Evolutionary conservation across 2,888 invertebrate species (phyloP).

Genomic region (Melolontha melolontha): DNA sequence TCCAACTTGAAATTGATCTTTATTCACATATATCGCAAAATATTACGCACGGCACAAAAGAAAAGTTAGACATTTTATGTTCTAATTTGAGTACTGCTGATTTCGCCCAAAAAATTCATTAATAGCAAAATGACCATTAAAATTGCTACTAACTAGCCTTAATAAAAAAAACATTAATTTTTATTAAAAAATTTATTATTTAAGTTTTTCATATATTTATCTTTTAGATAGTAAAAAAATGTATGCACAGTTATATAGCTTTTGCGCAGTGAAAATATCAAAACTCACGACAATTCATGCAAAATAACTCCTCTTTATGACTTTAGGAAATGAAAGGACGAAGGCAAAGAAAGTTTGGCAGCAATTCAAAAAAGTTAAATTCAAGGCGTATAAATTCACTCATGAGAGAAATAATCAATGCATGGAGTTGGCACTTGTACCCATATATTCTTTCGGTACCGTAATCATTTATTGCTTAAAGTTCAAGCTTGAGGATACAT

Average conservation of each 20-base stretch:
- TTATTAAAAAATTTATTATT: too few relatives aligned
- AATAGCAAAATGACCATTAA: too few relatives aligned
- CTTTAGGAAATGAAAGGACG: slow-evolving; percentile 8
- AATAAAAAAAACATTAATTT: too few relatives aligned
- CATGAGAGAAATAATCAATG: slow-evolving; percentile 36
- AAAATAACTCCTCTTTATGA: slow-evolving; percentile 31
- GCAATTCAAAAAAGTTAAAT: slow-evolving; percentile 30
- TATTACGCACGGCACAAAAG: too few relatives aligned
- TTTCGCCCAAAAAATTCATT: too few relatives aligned
- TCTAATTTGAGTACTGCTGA: too few relatives aligned
- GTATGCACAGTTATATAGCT: slow-evolving; percentile 8
- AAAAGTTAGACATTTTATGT: too few relatives aligned
- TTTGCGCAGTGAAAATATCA: not conserved
- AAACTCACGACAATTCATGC: not conserved
- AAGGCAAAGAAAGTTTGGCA: slow-evolving; percentile 29
- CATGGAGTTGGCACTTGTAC: slow-evolving; percentile 5
- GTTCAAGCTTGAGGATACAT: slow-evolving; percentile 12
- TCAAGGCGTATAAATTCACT: slow-evolving; percentile 25
- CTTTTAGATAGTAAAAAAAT: slow-evolving; percentile 4
- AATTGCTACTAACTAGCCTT: too few relatives aligned
- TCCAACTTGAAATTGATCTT: too few relatives aligned
- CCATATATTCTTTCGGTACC: slow-evolving; percentile 4
- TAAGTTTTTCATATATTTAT: not conserved
- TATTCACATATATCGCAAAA: too few relatives aligned
- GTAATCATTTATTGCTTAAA: slow-evolving; percentile 28